Evolutionary conservation across 1,140 invertebrate genomes (phyloP).

Genomic region (Euura saliciscinereae): DNA sequence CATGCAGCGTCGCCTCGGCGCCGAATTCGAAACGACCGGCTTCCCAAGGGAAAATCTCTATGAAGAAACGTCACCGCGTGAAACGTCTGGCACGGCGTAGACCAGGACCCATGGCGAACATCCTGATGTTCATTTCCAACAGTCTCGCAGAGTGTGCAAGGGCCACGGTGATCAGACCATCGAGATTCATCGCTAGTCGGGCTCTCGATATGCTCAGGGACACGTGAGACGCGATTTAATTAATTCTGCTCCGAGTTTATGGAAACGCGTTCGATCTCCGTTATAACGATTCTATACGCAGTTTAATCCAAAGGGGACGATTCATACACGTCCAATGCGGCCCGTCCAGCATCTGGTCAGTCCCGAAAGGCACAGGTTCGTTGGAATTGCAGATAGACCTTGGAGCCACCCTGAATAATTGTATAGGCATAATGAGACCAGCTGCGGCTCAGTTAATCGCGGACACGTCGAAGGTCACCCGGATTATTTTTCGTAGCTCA

Average conservation of each 20-base stretch:
- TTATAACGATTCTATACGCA: no score
- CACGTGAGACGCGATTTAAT: no score
- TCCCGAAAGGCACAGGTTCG: constrained; percentile 27
- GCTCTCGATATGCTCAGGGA: not conserved
- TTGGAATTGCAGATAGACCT: constrained; percentile 37
- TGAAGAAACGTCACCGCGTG: constrained; percentile 19
- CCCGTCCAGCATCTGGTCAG: constrained; percentile 37
- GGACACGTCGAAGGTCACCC: constrained; percentile 43
- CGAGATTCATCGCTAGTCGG: constrained; percentile 36
- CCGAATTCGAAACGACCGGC: constrained; percentile 25
- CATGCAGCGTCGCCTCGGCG: not conserved
- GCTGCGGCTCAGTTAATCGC: constrained; percentile 43
- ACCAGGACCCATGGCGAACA: constrained; percentile 40
- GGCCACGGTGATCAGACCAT: constrained; percentile 38
- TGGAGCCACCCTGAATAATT: constrained; percentile 22
- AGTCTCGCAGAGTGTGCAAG: constrained; percentile 40
- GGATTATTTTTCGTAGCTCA: not conserved
- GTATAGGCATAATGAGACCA: constrained; percentile 43
- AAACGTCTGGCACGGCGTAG: constrained; percentile 12
- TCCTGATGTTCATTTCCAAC: constrained; percentile 39
- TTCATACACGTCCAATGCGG: constrained; percentile 36
- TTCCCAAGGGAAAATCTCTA: constrained; percentile 40
- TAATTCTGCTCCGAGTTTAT: no score
- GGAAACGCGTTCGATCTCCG: no score
- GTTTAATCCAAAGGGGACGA: constrained; percentile 19